Conservation (phyloP, 2,113 vertebrate species). For the Sceloporus tristichus region DNA sequence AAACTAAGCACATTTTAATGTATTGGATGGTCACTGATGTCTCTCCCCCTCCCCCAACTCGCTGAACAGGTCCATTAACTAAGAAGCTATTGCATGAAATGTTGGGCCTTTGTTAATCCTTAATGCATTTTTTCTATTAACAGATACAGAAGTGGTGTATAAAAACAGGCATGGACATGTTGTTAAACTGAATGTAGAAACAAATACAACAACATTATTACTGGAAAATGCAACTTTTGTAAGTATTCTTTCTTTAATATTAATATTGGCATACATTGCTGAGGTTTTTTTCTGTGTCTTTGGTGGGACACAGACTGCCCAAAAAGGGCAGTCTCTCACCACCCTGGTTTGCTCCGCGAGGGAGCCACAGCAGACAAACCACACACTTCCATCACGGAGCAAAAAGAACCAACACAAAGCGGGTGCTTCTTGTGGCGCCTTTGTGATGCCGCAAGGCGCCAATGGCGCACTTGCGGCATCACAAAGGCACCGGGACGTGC, state of each 20-base stretch:
- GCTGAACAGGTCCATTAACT: slow-evolving; percentile 43
- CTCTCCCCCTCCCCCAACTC: slow-evolving; percentile 1
- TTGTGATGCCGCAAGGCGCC: too few species aligned
- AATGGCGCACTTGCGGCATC: too few species aligned
- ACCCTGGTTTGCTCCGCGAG: too few species aligned
- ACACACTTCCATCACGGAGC: too few species aligned
- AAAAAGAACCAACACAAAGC: too few species aligned
- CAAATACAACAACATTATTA: slow-evolving; percentile 88
- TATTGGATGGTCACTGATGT: slow-evolving; percentile 7
- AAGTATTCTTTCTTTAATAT: slow-evolving; percentile 75
- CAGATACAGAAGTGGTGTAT: slow-evolving; percentile 95
- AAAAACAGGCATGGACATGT: slow-evolving; percentile 94
- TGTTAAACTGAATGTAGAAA: slow-evolving; percentile 92
- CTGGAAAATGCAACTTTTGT: slow-evolving; percentile 95
- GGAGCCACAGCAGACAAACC: too few species aligned
- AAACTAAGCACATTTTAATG: neutral
- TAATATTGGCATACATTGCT: neutral
- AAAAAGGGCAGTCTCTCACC: too few species aligned
- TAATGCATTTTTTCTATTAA: slow-evolving; percentile 68
- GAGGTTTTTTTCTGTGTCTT: neutral
- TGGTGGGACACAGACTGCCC: too few species aligned
- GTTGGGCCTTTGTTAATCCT: slow-evolving; percentile 64
- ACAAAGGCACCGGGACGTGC: too few species aligned
- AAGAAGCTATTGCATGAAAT: slow-evolving; percentile 46
- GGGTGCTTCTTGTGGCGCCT: too few species aligned